Evolutionary conservation across 2,113 vertebrate genomes (phyloP), one percentile per base, ranked within the genome.

Genomic region (Dipodomys ordii): DNA sequence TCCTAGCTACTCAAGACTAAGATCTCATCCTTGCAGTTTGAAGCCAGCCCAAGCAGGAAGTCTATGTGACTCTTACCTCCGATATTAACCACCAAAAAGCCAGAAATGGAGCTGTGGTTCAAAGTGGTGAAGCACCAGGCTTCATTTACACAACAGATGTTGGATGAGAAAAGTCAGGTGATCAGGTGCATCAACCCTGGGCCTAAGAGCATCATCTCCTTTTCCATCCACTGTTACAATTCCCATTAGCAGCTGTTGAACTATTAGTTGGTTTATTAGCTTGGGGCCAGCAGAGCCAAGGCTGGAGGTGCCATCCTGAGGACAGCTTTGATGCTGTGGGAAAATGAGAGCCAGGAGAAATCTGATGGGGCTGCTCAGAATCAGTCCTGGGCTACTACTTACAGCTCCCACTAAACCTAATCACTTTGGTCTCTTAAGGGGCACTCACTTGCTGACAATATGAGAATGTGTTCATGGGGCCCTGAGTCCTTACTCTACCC

Each of bases 141-240:
- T 90, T 88, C 32, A 57, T 6, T 76, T 22, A 8, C 74, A 53
- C 16, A 19, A n/a, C 80, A 78, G 64, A 67, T 3, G n/a, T 3
- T 57, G 82, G 71, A 30, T 79, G 11, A 93, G 68, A 85, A 92
- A 88, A 49, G 28, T 76, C 67, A n/a, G 39, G 22, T 81, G 57
- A 30, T n/a, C 27, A 13, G 25, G 32, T 83, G 27, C 64, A 57
- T 12, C 28, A 27, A 16, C 49, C 28, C 19, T 4, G 10, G 3
- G 7, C 27, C 64, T 28, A 71, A 39, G 39, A 1, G 39, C 49
- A 32, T 18, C 27, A 12, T 4, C 25, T 44, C 28, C 39, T 64
- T 57, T 28, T 73, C 83, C 28, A 25, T 10, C 6, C 30, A 62
- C 28, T 49, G 18, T 67, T 12, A 35, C 69, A 32, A 73, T 4